Base-by-base conservation (phyloP, 2,113 vertebrate genomes). In the Campylorhamphus procurvoides region DNA sequence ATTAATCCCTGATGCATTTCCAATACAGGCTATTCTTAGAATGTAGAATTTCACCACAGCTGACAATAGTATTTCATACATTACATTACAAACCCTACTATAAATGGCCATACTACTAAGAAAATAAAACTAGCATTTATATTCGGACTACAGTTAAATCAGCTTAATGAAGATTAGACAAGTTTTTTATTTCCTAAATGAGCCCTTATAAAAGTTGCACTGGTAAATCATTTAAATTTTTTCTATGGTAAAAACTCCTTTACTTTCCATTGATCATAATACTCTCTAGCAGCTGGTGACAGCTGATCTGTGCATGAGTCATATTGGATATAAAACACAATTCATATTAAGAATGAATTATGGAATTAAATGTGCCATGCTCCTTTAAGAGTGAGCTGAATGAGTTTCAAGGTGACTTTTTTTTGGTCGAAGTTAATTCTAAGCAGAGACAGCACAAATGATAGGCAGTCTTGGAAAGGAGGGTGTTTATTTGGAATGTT, bases 331-430 rank as follows among this genome's bases (percentile, higher is more conserved):
- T 63, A 68, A 90, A 94, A 15, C 18, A 75, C 35, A 81, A 87
- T 55, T 77, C 35, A 78, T 64, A 76, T 56, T 78, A 92, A 67
- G n/a, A 87, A 81, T 3, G 4, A 93, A 84, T 89, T 92, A 84
- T 37, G 19, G 33, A 84, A 84, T 92, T 93, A 77, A 84, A 55
- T 16, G 83, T 0, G 0, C 7, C 0, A 2, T 80, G 3, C 31
- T 77, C 75, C 46, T 78, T 82, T 78, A 77, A 84, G 18, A 89
- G 28, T 9, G 37, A 83, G 10, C 16, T 78, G 50, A 86, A 77
- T 73, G 73, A 90, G 16, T 37, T 90, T 89, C 84, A 95, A 77
- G 77, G 80, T 89, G 84, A 94, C 64, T 67, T 92, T 64, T 86
- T n/a, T 80, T 58, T 42, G 18, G 68, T 37, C 63, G 64, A 78